Evolutionary conservation across 1,140 invertebrate genomes (phyloP).

Genomic region (Maconellicoccus hirsutus): DNA sequence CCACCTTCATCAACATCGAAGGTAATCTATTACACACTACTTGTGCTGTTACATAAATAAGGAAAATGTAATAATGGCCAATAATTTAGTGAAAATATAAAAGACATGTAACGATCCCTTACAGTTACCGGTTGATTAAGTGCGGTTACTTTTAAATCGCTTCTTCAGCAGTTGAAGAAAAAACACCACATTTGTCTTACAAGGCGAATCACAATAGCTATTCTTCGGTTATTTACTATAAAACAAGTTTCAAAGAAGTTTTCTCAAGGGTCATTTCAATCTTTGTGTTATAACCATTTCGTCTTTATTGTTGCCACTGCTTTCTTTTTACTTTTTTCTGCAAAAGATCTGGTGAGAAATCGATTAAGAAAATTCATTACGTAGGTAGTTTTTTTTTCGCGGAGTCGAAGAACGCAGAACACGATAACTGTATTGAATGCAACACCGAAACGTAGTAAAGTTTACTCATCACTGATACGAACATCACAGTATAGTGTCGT

Average conservation of each 20-base stretch:
- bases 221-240: slow-evolving; percentile 5
- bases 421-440: too few relatives aligned
- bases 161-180: background rate
- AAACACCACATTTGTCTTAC: slow-evolving; percentile 8
- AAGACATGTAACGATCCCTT: background rate
- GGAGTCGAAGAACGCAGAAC: too few relatives aligned
- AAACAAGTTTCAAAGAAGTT: background rate
- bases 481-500: background rate
- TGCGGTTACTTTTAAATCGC: slow-evolving; percentile 7
- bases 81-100: background rate
- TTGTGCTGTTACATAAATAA: background rate
- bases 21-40: background rate
- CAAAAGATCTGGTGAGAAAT: background rate
- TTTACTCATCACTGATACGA: background rate
- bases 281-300: background rate
- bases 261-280: slow-evolving; percentile 4
- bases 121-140: slow-evolving; percentile 3
- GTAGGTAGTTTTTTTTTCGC: too few relatives aligned
- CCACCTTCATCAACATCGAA: background rate
- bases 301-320: background rate
- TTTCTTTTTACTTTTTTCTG: background rate
- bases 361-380: too few relatives aligned
- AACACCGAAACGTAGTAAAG: too few relatives aligned
- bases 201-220: slow-evolving; percentile 3
- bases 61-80: background rate